These are phyloP conservation scores for Auanema freiburgensis DNA, from an alignment of 2,888 invertebrate genomes.

Conservation along the genomic window DNA sequence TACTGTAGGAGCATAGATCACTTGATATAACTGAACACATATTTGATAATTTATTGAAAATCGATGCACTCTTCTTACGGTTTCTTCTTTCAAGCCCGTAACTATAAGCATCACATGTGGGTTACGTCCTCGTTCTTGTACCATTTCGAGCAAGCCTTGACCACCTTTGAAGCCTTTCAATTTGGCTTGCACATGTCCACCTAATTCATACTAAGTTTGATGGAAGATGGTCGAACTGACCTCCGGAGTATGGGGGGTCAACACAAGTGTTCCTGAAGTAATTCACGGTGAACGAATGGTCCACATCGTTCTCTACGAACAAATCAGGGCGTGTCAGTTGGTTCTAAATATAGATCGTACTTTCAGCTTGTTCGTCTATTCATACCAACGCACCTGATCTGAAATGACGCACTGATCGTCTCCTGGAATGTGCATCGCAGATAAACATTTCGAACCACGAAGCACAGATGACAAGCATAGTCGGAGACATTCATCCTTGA, in stretches of 20 bases:
- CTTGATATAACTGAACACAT: slow-evolving; percentile 6
- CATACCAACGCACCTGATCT: slow-evolving; percentile 18
- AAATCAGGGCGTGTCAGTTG: slow-evolving; percentile 8
- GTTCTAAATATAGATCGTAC: neutral
- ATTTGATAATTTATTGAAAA: slow-evolving; percentile 2
- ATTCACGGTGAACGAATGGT: slow-evolving; percentile 10
- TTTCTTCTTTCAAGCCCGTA: slow-evolving; percentile 9
- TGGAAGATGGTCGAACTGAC: neutral
- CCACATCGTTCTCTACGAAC: slow-evolving; percentile 12
- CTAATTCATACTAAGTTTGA: neutral
- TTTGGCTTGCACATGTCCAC: slow-evolving; percentile 1
- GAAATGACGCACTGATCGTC: slow-evolving; percentile 38
- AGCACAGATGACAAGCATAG: slow-evolving; percentile 27
- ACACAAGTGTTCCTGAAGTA: slow-evolving; percentile 12
- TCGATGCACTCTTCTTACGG: neutral
- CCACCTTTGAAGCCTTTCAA: slow-evolving; percentile 11
- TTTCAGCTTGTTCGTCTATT: too few species aligned
- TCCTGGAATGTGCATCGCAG: slow-evolving; percentile 35
- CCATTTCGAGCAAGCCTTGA: slow-evolving; percentile 10
- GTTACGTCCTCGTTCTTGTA: slow-evolving; percentile 4
- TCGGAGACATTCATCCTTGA: slow-evolving; percentile 39
- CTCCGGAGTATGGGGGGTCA: slow-evolving; percentile 6
- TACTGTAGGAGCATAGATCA: slow-evolving; percentile 9
- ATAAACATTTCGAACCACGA: slow-evolving; percentile 25
- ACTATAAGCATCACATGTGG: slow-evolving; percentile 11